phyloP scores from a whole-genome alignment of 2,888 invertebrate genomes.

The Ptychoptera contaminata region DNA sequence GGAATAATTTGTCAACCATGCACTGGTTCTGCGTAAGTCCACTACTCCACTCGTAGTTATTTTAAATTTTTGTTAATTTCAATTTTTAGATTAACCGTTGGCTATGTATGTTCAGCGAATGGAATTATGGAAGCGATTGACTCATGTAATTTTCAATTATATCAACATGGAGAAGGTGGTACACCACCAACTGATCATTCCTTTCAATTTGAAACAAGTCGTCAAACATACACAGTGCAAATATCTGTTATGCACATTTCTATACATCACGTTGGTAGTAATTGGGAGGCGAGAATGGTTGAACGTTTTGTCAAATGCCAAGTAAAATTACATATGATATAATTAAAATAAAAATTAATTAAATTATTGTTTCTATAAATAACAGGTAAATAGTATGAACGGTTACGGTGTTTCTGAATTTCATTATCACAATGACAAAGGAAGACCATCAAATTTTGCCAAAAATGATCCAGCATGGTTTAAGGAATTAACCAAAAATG shows the following conservation, averaged over 20 bases:
- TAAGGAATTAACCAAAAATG: not conserved
- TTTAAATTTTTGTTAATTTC: not conserved
- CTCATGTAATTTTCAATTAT: slow-evolving; percentile 44
- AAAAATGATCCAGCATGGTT: slow-evolving; percentile 40
- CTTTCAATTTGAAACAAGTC: slow-evolving; percentile 43
- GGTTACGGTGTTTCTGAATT: slow-evolving; percentile 60
- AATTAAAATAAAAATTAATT: not conserved
- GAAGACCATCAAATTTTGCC: slow-evolving; percentile 34
- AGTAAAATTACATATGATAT: slow-evolving; percentile 3
- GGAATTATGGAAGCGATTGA: slow-evolving; percentile 40
- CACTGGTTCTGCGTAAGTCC: slow-evolving; percentile 39
- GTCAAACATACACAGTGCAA: slow-evolving; percentile 39
- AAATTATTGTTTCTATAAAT: not conserved
- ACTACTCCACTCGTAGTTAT: not conserved
- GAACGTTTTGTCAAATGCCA: slow-evolving; percentile 40
- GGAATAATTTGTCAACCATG: slow-evolving; percentile 64
- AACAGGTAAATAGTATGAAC: slow-evolving; percentile 32
- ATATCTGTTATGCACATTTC: slow-evolving; percentile 42
- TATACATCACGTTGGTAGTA: slow-evolving; percentile 46
- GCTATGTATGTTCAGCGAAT: slow-evolving; percentile 39
- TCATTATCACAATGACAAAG: slow-evolving; percentile 44
- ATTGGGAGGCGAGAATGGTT: slow-evolving; percentile 51
- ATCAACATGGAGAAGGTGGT: slow-evolving; percentile 53
- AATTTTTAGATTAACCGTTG: slow-evolving; percentile 42
- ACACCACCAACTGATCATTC: slow-evolving; percentile 44